Evolutionary conservation across 1,140 invertebrate genomes (phyloP).

Genomic region (Drosophila ohnishii): DNA sequence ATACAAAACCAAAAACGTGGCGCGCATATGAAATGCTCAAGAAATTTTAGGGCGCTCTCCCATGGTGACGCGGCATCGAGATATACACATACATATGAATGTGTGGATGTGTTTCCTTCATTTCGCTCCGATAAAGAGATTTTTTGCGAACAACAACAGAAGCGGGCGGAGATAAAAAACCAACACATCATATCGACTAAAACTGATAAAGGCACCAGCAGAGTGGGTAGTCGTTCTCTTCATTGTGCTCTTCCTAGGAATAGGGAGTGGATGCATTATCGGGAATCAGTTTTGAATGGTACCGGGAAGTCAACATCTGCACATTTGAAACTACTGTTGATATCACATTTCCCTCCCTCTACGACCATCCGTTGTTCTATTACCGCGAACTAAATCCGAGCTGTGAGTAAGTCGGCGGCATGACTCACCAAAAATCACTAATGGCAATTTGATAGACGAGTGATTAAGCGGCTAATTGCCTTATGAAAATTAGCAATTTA

Average conservation of each 20-base stretch:
- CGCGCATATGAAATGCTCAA: slow-evolving; percentile 62
- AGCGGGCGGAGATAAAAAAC: slow-evolving; percentile 51
- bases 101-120: slow-evolving; percentile 34
- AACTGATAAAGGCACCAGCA: slow-evolving; percentile 51
- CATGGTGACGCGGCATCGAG: slow-evolving; percentile 70
- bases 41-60: slow-evolving; percentile 39
- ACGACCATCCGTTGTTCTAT: not conserved
- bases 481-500: slow-evolving; percentile 37
- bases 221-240: not conserved
- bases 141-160: slow-evolving; percentile 41
- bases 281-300: slow-evolving; percentile 23
- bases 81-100: slow-evolving; percentile 40
- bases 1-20: slow-evolving; percentile 61
- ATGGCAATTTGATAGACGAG: slow-evolving; percentile 1
- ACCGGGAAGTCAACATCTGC: not conserved
- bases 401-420: slow-evolving; percentile 32
- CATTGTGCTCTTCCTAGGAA: slow-evolving; percentile 9
- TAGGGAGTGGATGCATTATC: slow-evolving; percentile 49
- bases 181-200: slow-evolving; percentile 51
- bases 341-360: slow-evolving; percentile 20
- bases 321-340: slow-evolving; percentile 17
- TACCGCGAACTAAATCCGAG: slow-evolving; percentile 4
- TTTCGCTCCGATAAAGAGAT: slow-evolving; percentile 51
- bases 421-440: slow-evolving; percentile 48
- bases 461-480: slow-evolving; percentile 48